Evolutionary conservation across 2,113 vertebrate genomes (phyloP).

Genomic region (Caranx melampygus): DNA sequence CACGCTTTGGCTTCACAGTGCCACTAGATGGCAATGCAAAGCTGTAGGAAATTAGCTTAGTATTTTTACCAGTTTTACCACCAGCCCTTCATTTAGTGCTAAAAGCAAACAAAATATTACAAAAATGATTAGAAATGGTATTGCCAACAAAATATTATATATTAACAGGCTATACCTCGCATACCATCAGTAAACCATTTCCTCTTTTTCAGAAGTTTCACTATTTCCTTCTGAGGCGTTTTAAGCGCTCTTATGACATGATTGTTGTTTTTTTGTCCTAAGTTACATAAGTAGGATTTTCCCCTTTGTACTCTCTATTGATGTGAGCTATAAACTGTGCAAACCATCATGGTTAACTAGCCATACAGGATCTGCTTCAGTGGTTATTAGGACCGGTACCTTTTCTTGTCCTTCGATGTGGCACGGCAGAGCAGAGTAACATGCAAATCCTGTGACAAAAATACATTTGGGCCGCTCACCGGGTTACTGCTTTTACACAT

Average conservation of each 20-base stretch:
- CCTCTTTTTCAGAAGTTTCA: slow-evolving; percentile 63
- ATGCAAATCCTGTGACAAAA: slow-evolving; percentile 73
- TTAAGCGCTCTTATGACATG: slow-evolving; percentile 37
- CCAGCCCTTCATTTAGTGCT: neutral
- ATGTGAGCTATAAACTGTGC: slow-evolving; percentile 52
- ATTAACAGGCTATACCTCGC: neutral
- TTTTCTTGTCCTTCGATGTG: slow-evolving; percentile 25
- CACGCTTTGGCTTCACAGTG: neutral
- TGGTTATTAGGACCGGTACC: neutral
- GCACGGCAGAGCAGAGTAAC: slow-evolving; percentile 11
- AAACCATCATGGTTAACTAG: slow-evolving; percentile 59
- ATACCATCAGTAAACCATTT: slow-evolving; percentile 25
- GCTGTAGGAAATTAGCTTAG: neutral
- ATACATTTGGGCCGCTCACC: slow-evolving; percentile 31
- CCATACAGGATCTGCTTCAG: slow-evolving; percentile 62
- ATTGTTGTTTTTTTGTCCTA: slow-evolving; percentile 41
- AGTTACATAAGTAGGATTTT: slow-evolving; percentile 69
- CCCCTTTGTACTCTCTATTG: slow-evolving; percentile 57
- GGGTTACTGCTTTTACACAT: slow-evolving; percentile 62
- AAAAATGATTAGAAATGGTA: neutral
- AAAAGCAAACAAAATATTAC: neutral
- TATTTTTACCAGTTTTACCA: neutral
- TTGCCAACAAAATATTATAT: neutral
- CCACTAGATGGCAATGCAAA: slow-evolving; percentile 74
- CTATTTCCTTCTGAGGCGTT: slow-evolving; percentile 45